Conservation (phyloP, 2,113 vertebrate species). For the Boulengeromyrus knoepffleri region DNA sequence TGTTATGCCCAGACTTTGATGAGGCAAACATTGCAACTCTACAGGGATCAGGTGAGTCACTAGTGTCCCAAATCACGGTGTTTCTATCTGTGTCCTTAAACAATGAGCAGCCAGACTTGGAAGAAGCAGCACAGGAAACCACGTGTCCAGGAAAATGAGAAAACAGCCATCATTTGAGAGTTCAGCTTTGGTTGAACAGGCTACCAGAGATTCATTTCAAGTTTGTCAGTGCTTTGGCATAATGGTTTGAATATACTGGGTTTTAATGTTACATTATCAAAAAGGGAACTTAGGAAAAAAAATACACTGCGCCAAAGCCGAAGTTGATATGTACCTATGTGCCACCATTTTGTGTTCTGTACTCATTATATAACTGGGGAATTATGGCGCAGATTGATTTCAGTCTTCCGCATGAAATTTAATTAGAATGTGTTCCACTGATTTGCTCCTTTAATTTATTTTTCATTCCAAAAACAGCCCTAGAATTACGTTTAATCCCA, state of each 20-base stretch:
- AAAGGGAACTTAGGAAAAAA: neutral
- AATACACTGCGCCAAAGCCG: neutral
- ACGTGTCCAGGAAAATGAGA: neutral
- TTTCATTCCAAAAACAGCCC: conserved; percentile 20
- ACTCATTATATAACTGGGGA: conserved; percentile 10
- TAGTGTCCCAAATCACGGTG: neutral
- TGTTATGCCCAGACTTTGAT: neutral
- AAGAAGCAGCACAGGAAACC: neutral
- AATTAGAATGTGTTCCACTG: conserved; percentile 35
- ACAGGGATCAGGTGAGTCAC: neutral
- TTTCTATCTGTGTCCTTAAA: neutral
- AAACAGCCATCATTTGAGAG: neutral
- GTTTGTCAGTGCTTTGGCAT: neutral
- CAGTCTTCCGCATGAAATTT: conserved; percentile 32
- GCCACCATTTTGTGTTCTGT: neutral
- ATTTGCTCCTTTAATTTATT: conserved; percentile 36
- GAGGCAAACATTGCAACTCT: neutral
- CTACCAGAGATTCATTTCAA: neutral
- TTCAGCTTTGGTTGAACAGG: neutral
- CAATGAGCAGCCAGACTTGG: neutral
- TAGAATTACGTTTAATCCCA: conserved; percentile 22
- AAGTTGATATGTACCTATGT: conserved; percentile 4
- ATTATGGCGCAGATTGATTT: conserved; percentile 30
- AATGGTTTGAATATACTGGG: neutral
- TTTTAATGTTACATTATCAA: neutral